Evolutionary conservation across 35 echinoderm and acorn worm species (phyloP).

Genomic region (Heliocidaris erythrogramma): DNA sequence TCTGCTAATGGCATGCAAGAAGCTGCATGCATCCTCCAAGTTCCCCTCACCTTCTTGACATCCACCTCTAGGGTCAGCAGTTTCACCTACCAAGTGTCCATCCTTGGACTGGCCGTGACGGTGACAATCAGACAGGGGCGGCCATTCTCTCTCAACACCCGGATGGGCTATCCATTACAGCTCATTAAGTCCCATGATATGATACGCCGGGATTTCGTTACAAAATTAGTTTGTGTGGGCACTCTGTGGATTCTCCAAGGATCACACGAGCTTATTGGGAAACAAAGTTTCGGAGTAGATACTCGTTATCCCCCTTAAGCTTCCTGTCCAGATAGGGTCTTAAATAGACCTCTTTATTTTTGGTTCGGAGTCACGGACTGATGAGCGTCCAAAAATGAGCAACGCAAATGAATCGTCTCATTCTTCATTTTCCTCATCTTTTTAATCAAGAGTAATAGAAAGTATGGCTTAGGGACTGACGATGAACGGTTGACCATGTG

Average conservation of each 20-base stretch:
- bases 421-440: background rate
- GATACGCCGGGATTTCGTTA: conserved; percentile 43
- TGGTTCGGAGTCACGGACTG: background rate
- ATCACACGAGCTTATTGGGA: conserved; percentile 26
- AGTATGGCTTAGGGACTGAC: background rate
- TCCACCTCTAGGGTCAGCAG: background rate
- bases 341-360: conserved; percentile 19
- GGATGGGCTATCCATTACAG: conserved; percentile 46
- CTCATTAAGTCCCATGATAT: conserved; percentile 46
- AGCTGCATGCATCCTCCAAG: background rate
- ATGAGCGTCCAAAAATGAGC: conserved; percentile 9
- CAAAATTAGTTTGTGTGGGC: conserved; percentile 42
- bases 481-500: background rate
- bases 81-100: background rate
- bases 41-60: conserved; percentile 1
- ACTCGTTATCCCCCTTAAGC: background rate
- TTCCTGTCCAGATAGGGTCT: background rate
- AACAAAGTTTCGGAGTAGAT: background rate
- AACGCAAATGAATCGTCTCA: conserved; percentile 1
- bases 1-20: conserved; percentile 2
- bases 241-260: conserved; percentile 12
- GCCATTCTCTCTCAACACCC: conserved; percentile 13
- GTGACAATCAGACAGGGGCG: conserved; percentile 14
- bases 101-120: conserved; percentile 2
- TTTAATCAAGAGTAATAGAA: background rate